Conservation (phyloP, 2,888 invertebrate species). For the Glaucopsyche alexis region DNA sequence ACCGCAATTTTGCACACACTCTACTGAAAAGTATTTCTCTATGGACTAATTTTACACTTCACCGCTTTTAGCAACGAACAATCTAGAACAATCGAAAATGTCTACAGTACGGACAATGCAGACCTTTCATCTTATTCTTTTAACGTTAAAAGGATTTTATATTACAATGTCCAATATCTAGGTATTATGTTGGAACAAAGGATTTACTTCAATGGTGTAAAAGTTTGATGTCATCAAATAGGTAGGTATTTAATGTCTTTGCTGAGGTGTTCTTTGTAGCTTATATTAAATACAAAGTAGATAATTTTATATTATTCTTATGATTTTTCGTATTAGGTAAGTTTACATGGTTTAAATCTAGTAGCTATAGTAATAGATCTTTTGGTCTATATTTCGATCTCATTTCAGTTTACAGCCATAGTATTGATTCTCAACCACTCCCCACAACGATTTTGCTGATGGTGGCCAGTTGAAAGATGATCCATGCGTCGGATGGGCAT, state of each 20-base stretch:
- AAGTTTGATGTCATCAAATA: constrained; percentile 3
- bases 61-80: constrained; percentile 40
- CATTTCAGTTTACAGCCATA: no score
- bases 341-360: no score
- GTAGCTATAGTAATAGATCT: no score
- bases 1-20: constrained; percentile 45
- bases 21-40: constrained; percentile 48
- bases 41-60: constrained; percentile 57
- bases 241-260: not conserved
- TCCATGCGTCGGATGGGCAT: no score
- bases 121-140: constrained; percentile 20
- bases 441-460: no score
- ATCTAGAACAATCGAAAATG: constrained; percentile 23
- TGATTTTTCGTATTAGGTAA: no score
- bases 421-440: no score
- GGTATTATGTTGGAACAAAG: constrained; percentile 3
- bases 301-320: no score
- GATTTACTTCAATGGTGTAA: not conserved
- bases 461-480: no score
- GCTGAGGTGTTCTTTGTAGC: not conserved
- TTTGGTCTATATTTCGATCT: no score
- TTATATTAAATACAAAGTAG: no score
- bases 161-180: constrained; percentile 11
- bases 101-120: constrained; percentile 18
- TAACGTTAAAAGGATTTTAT: constrained; percentile 22